These are phyloP conservation scores for Euglossa dilemma DNA, from an alignment of 1,140 invertebrate genomes.

Conservation along the genomic window DNA sequence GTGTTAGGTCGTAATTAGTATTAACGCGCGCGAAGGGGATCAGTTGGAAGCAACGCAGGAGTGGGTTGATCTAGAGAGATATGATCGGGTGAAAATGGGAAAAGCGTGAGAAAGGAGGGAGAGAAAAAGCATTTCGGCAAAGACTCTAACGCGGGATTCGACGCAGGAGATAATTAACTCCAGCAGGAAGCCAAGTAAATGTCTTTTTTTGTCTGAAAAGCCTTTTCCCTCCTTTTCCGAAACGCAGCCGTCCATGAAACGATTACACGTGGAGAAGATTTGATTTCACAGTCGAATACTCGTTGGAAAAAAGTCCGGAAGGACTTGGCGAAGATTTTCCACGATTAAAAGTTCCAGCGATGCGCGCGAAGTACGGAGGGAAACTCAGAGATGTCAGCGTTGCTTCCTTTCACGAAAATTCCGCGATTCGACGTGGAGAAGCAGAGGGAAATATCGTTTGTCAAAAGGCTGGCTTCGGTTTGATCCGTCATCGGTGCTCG, in stretches of 20 bases:
- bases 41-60: constrained; percentile 15
- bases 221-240: not conserved
- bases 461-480: not conserved
- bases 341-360: not conserved
- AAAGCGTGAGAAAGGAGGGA: not conserved
- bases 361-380: too few species aligned
- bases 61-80: not conserved
- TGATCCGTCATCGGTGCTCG: not conserved
- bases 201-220: not conserved
- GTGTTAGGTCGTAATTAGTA: too few species aligned
- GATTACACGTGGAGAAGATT: not conserved
- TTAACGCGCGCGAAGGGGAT: not conserved
- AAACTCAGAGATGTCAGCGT: not conserved
- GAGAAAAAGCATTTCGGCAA: not conserved
- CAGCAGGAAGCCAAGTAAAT: not conserved
- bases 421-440: not conserved
- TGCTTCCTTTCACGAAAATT: not conserved
- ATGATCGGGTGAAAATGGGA: constrained; percentile 8
- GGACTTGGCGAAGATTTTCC: not conserved
- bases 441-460: not conserved
- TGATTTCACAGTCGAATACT: not conserved
- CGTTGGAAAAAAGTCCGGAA: not conserved
- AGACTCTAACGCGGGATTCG: too few species aligned
- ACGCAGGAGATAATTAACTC: constrained; percentile 6
- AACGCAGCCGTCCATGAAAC: too few species aligned